phyloP scores from a whole-genome alignment of 2,888 invertebrate species.

The Hedychridium roseum region DNA sequence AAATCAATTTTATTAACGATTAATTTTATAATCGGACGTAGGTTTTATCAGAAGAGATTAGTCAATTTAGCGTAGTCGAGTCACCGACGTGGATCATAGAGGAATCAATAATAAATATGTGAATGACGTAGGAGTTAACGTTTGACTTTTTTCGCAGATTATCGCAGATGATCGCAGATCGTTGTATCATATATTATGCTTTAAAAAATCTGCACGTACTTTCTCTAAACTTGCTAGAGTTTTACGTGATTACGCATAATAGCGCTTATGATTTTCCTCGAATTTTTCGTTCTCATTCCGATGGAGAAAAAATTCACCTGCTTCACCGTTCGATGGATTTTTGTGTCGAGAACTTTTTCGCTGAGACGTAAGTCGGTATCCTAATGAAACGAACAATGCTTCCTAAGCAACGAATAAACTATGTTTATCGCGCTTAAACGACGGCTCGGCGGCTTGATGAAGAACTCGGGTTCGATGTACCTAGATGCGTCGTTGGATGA shows the following conservation, averaged over 20 bases:
- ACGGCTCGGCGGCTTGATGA: slow-evolving; percentile 16
- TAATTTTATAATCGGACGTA: slow-evolving; percentile 46
- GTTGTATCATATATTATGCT: no score
- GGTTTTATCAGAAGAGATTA: slow-evolving; percentile 39
- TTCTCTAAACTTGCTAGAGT: no score
- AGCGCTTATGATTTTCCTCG: no score
- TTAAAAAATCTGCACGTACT: no score
- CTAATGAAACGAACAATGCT: slow-evolving; percentile 33
- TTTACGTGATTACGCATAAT: no score
- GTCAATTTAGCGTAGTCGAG: slow-evolving; percentile 49
- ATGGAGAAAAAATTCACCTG: no score
- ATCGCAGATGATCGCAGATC: slow-evolving; percentile 10
- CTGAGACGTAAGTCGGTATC: slow-evolving; percentile 17
- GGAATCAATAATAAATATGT: slow-evolving; percentile 23
- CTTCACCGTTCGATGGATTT: background rate
- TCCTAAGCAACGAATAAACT: slow-evolving; percentile 42
- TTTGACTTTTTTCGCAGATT: slow-evolving; percentile 15
- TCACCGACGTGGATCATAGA: slow-evolving; percentile 17
- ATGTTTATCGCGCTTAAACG: slow-evolving; percentile 16
- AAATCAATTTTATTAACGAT: slow-evolving; percentile 41
- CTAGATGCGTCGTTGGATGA: no score
- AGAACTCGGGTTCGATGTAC: slow-evolving; percentile 23
- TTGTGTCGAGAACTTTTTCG: slow-evolving; percentile 19
- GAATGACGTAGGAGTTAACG: slow-evolving; percentile 13
- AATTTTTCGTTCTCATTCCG: no score